These are phyloP conservation scores for Anticlea derivata DNA, from an alignment of 2,888 invertebrate species.

Conservation along the genomic window DNA sequence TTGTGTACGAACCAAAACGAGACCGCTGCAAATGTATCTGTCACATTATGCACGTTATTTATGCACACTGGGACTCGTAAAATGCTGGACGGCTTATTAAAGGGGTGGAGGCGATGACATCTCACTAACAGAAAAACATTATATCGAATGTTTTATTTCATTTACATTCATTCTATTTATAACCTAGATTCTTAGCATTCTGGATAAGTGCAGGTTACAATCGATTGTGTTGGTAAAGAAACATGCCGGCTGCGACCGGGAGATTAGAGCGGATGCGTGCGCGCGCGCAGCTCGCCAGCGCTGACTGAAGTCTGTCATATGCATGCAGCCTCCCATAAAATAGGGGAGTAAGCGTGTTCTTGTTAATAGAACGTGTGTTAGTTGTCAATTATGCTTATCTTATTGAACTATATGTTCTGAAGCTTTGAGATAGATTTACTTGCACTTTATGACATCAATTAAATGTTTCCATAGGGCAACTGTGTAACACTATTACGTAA, in stretches of 20 bases:
- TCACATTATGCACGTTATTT: constrained; percentile 79
- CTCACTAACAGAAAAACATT: constrained; percentile 70
- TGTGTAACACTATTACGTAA: no score
- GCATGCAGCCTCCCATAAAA: constrained; percentile 66
- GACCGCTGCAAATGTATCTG: constrained; percentile 70
- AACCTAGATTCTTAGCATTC: constrained; percentile 47
- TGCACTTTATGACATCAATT: neutral
- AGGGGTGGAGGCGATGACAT: constrained; percentile 68
- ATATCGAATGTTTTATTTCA: constrained; percentile 53
- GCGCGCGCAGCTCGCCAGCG: constrained; percentile 73
- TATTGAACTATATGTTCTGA: constrained; percentile 3
- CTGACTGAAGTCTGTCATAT: constrained; percentile 77
- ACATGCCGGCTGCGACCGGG: constrained; percentile 42
- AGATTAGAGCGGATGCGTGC: constrained; percentile 64
- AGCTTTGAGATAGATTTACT: neutral
- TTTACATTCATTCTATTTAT: constrained; percentile 39
- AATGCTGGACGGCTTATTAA: constrained; percentile 66
- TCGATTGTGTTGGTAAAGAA: constrained; percentile 71
- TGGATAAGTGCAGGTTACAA: constrained; percentile 45
- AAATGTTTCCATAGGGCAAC: neutral
- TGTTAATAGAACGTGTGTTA: constrained; percentile 9
- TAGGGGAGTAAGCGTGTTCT: constrained; percentile 50
- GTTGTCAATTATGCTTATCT: constrained; percentile 10
- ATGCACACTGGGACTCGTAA: constrained; percentile 65
- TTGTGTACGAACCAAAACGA: constrained; percentile 66